Conservation (phyloP, 1,140 invertebrate genomes). For the Sycophaga agraensis region DNA sequence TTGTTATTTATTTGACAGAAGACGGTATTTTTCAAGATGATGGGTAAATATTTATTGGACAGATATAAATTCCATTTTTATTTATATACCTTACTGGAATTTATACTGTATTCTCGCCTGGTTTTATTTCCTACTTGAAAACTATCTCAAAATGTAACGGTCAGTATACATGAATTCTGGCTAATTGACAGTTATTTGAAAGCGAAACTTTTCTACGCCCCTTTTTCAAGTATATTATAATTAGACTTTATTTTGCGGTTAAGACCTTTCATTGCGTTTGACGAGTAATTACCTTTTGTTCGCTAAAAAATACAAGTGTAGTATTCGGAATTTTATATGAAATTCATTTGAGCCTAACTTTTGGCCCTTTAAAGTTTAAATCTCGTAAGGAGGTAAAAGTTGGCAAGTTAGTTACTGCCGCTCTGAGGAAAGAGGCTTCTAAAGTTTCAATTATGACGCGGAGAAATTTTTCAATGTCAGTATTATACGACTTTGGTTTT, state of each 20-base stretch:
- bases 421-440: constrained; percentile 7
- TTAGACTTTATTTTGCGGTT: background rate
- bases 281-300: background rate
- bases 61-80: too few species aligned
- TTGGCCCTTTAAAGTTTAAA: constrained; percentile 12
- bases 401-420: background rate
- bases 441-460: constrained; percentile 21
- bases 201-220: background rate
- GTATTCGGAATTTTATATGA: background rate
- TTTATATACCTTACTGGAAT: too few species aligned
- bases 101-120: too few species aligned
- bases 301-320: background rate
- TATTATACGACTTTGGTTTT: constrained; percentile 7
- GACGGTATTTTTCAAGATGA: too few species aligned
- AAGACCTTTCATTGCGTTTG: background rate
- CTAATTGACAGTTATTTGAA: background rate
- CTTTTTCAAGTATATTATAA: background rate
- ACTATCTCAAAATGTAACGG: too few species aligned
- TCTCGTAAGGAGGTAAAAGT: constrained; percentile 1
- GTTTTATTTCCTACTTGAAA: too few species aligned
- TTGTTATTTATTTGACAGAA: too few species aligned
- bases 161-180: background rate
- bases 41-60: too few species aligned
- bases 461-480: constrained; percentile 15
- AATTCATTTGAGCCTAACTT: background rate